Conservation (phyloP, 2,888 invertebrate genomes). For the Drosophila paucipuncta region DNA sequence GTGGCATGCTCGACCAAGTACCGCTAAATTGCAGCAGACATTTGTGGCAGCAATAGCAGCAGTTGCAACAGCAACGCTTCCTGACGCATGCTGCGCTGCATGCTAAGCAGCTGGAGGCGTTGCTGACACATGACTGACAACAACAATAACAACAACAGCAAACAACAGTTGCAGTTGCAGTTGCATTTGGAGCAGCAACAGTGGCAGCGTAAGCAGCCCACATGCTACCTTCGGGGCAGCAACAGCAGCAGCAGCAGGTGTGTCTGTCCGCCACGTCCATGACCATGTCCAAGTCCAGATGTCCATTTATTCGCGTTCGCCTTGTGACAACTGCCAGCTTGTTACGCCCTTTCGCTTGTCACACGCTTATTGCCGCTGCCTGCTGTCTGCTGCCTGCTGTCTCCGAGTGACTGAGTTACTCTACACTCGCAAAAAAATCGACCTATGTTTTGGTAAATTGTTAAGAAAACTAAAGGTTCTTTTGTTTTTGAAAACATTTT, state of each 20-base stretch:
- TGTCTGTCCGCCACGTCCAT: constrained; percentile 35
- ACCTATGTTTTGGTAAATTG: neutral
- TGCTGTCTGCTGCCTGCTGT: neutral
- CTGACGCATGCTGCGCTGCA: constrained; percentile 74
- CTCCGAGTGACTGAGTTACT: neutral
- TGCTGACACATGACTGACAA: constrained; percentile 69
- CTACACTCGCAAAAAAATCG: neutral
- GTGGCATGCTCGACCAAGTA: constrained; percentile 63
- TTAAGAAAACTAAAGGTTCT: neutral
- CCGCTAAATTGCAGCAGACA: constrained; percentile 74
- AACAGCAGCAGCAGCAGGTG: constrained; percentile 66
- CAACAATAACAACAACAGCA: constrained; percentile 36
- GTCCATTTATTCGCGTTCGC: constrained; percentile 34
- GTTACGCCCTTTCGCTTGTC: constrained; percentile 73
- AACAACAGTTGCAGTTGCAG: constrained; percentile 13
- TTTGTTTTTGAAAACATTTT: no score
- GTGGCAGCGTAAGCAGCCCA: constrained; percentile 46
- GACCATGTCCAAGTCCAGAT: constrained; percentile 1
- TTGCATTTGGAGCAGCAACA: constrained; percentile 19
- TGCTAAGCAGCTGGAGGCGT: constrained; percentile 79
- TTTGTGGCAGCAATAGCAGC: constrained; percentile 40
- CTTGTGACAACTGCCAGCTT: constrained; percentile 62
- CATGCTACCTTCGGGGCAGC: constrained; percentile 60
- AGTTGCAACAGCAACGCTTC: constrained; percentile 50
- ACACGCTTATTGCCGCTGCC: constrained; percentile 64